Evolutionary conservation across 2,113 vertebrate genomes (phyloP), one percentile per base, ranked within the genome.

Genomic region (Cyanocitta stelleri): DNA sequence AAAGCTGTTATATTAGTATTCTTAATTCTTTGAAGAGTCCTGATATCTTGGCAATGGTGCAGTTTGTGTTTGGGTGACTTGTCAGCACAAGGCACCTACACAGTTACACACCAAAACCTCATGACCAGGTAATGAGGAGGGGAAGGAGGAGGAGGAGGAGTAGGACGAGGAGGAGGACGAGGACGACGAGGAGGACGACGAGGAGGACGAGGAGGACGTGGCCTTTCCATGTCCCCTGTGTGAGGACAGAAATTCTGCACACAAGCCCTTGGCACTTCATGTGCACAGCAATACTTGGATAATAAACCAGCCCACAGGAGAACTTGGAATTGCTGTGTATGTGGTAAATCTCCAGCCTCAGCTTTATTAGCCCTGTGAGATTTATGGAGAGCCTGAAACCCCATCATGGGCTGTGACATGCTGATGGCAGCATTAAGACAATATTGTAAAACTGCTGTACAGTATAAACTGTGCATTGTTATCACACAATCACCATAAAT

Each of bases 51-150:
- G 56, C 61, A 39, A 2, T 7, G 48, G 8, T 16, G 48, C 58
- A 26, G 56, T 3, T 8, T 1, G 0, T 6, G 26, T 20, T 20
- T 30, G 41, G 52, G 17, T 32, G 52, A 46, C 14, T 12, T 16
- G 16, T 10, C 35, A 75, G 71, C 44, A 62, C 37, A 3, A 15
- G 2, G 33, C 49, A 16, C 55, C 44, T 16, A 1, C 39, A 51
- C 69, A 72, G 13, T 3, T 3, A 3, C 33, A 26, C 32, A 9
- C 9, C 26, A 16, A 17, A 32, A 6, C 22, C 23, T 0, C 2
- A 0, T 1, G 6, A 21, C 2, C 71, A 49, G 56, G 33, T 9
- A 2, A 15, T 10, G 59, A 4, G 1, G 16, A 41, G 56, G 69
- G 11, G 6, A 32, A 43, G 41, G 41, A 43, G 41, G 41, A 43